Evolutionary conservation across 2,888 invertebrate species (phyloP).

Genomic region (Nemoura dubitans): DNA sequence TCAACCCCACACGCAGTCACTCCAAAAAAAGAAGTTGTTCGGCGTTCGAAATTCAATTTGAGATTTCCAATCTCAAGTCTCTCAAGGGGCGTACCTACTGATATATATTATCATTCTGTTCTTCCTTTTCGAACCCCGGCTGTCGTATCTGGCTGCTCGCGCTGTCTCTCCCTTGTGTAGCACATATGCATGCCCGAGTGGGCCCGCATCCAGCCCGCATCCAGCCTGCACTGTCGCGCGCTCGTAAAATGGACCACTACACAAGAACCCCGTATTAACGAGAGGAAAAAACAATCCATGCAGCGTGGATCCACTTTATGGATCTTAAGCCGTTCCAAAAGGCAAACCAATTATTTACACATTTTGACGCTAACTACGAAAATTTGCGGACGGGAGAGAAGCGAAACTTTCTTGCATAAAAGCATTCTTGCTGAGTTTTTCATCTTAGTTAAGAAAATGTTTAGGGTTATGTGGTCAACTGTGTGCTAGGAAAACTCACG

Average conservation of each 20-base stretch:
- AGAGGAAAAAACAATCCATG: background rate
- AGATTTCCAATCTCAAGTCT: constrained; percentile 47
- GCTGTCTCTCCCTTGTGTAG: background rate
- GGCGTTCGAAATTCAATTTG: constrained; percentile 46
- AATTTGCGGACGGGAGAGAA: background rate
- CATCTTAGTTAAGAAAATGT: background rate
- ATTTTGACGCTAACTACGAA: background rate
- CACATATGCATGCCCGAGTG: background rate
- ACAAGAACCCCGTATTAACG: constrained; percentile 34
- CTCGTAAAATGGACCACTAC: constrained; percentile 31
- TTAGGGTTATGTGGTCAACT: background rate
- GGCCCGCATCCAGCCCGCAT: background rate
- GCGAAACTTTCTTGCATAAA: constrained; percentile 5
- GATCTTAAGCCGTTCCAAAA: background rate
- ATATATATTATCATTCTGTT: constrained; percentile 37
- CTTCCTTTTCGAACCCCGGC: background rate
- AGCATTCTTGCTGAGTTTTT: background rate
- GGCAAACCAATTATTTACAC: constrained; percentile 1
- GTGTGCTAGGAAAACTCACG: background rate
- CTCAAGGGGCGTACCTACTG: constrained; percentile 40
- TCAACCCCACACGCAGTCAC: background rate
- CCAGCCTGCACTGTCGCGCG: background rate
- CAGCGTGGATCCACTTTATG: background rate
- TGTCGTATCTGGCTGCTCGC: background rate
- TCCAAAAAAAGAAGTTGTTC: constrained; percentile 25